Conservation (phyloP, 2,888 invertebrate genomes). For the Elmis aenea region DNA sequence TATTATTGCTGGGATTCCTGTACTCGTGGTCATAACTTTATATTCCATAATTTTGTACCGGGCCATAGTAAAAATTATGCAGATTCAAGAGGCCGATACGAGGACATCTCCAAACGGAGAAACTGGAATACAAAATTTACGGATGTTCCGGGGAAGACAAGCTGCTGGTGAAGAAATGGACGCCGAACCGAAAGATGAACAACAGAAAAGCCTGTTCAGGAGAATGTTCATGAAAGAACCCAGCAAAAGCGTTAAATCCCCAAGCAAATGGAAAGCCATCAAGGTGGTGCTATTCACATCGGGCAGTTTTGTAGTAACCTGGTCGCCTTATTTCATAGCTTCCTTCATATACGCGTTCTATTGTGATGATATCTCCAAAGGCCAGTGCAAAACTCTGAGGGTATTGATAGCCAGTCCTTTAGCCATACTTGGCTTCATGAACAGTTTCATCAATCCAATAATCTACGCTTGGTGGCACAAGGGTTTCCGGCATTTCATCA, state of each 20-base stretch:
- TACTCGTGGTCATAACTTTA: conserved; percentile 46
- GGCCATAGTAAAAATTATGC: conserved; percentile 54
- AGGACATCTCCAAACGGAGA: conserved; percentile 10
- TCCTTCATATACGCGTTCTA: conserved; percentile 51
- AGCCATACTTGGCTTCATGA: conserved; percentile 56
- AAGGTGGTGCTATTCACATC: conserved; percentile 59
- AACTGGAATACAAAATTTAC: conserved; percentile 17
- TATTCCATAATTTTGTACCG: conserved; percentile 56
- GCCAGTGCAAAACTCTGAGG: conserved; percentile 48
- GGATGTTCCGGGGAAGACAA: conserved; percentile 31
- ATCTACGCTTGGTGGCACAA: conserved; percentile 71
- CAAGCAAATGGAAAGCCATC: conserved; percentile 58
- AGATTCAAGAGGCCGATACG: conserved; percentile 43
- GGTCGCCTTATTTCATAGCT: conserved; percentile 60
- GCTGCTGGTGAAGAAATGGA: conserved; percentile 16
- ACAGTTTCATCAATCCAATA: conserved; percentile 59
- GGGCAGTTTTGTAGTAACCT: conserved; percentile 57
- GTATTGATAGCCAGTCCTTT: conserved; percentile 55
- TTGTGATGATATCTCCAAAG: conserved; percentile 46
- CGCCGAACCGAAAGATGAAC: conserved; percentile 32
- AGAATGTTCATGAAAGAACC: conserved; percentile 28
- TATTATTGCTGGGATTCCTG: conserved; percentile 52
- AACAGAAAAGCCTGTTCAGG: conserved; percentile 28
- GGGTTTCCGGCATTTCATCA: conserved; percentile 54
- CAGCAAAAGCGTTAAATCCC: conserved; percentile 23